A percentile compares a stretch with the other conserved stretches of the same genome.
Conservation (phyloP, 2,888 invertebrate species). For the Plebejus melissa region DNA sequence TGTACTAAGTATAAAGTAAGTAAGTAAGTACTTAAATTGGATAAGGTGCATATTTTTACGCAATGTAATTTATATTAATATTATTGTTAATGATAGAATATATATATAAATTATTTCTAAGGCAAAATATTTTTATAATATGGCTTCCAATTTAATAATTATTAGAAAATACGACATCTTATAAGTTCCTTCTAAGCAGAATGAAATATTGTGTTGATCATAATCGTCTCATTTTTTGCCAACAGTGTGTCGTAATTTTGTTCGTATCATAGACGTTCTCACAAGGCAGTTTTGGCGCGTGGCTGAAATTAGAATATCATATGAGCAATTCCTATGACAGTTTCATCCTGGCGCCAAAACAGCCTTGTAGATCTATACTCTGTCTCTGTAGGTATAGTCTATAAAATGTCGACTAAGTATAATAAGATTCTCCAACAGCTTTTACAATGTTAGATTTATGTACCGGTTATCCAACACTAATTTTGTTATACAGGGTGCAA, state of each 20-base stretch:
- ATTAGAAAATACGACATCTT: neutral
- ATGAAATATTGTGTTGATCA: neutral
- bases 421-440: neutral
- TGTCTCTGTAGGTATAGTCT: too few relatives aligned
- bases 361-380: neutral
- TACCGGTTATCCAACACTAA: too few relatives aligned
- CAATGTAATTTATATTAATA: neutral
- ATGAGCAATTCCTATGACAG: neutral
- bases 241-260: neutral
- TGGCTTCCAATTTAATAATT: neutral
- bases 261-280: neutral
- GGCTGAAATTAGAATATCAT: neutral
- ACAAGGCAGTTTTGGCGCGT: neutral
- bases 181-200: neutral
- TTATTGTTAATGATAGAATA: neutral
- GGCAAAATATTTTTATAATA: conserved; percentile 5
- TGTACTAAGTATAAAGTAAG: too few relatives aligned
- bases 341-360: neutral
- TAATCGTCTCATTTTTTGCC: neutral
- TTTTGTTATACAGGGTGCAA: too few relatives aligned
- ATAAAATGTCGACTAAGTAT: too few relatives aligned
- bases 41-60: neutral
- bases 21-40: neutral
- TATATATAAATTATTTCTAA: neutral
- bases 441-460: neutral